Percentiles rank a stretch among this genome's conserved stretches.
These are phyloP conservation scores for Kryptolebias marmoratus DNA, from an alignment of 2,113 vertebrate species.

Conservation along the genomic window DNA sequence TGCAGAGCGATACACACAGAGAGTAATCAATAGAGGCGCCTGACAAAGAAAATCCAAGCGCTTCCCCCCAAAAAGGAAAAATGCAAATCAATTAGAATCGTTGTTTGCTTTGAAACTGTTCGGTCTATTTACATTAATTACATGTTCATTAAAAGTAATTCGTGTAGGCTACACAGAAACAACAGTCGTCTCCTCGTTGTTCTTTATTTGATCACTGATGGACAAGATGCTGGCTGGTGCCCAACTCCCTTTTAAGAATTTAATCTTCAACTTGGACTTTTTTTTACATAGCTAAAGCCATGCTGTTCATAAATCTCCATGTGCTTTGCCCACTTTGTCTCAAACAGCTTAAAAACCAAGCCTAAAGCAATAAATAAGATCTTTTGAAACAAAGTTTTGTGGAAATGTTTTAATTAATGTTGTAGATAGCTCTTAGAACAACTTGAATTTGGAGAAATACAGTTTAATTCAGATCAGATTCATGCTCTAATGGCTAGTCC, in stretches of 20 bases:
- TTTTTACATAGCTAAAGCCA: background rate
- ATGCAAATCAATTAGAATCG: slow-evolving; percentile 99
- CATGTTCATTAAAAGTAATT: slow-evolving; percentile 99
- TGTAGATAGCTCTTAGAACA: too few species aligned
- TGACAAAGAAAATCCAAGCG: slow-evolving; percentile 90
- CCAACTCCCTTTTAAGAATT: slow-evolving; percentile 42
- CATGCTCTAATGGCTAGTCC: too few species aligned
- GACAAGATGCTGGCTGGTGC: slow-evolving; percentile 85
- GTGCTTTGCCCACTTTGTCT: background rate
- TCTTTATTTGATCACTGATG: slow-evolving; percentile 80
- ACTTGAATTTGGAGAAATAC: too few species aligned
- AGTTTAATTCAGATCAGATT: too few species aligned
- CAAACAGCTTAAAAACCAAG: background rate
- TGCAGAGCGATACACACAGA: slow-evolving; percentile 97
- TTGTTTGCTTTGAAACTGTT: slow-evolving; percentile 99
- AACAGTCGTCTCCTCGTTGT: slow-evolving; percentile 86
- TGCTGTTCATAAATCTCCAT: background rate
- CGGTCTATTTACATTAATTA: slow-evolving; percentile 99
- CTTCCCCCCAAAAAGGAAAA: slow-evolving; percentile 83
- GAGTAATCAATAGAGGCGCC: slow-evolving; percentile 93
- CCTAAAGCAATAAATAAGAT: background rate
- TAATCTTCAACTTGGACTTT: slow-evolving; percentile 35
- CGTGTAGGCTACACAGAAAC: slow-evolving; percentile 90
- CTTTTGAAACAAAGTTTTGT: background rate
- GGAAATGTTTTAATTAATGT: too few species aligned